phyloP scores from a whole-genome alignment of 2,888 invertebrate species.

The Buathra laborator region DNA sequence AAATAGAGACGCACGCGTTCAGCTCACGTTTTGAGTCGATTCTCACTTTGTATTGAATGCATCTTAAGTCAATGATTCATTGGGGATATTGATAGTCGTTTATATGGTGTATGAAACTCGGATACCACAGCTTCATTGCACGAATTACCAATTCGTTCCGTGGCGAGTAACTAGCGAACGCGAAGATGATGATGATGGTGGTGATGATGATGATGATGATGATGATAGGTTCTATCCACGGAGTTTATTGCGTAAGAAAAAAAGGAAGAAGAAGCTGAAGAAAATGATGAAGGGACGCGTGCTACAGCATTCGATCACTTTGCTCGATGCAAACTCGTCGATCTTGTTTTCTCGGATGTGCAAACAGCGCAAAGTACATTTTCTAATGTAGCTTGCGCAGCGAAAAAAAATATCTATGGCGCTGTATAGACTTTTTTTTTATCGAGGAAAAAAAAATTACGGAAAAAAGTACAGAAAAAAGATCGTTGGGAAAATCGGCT shows the following conservation, averaged over 20 bases:
- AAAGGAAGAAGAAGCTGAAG: slow-evolving; percentile 6
- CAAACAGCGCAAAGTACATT: slow-evolving; percentile 5
- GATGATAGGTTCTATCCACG: slow-evolving; percentile 36
- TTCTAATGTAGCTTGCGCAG: too few species aligned
- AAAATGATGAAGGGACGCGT: slow-evolving; percentile 24
- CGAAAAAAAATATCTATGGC: too few species aligned
- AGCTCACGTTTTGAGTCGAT: slow-evolving; percentile 36
- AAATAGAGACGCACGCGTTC: slow-evolving; percentile 17
- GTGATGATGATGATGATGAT: slow-evolving; percentile 6
- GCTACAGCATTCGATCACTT: slow-evolving; percentile 10
- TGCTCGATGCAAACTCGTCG: background rate
- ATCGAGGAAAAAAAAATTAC: too few species aligned
- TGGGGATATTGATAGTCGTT: background rate
- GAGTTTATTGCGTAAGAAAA: slow-evolving; percentile 47
- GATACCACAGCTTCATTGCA: background rate
- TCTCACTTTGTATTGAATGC: slow-evolving; percentile 27
- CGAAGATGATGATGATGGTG: slow-evolving; percentile 13
- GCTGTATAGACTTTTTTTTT: too few species aligned
- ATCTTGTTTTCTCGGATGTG: background rate
- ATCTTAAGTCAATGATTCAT: background rate
- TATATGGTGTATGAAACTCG: background rate
- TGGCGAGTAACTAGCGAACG: slow-evolving; percentile 22
- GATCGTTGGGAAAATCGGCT: too few species aligned
- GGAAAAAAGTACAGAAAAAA: too few species aligned
- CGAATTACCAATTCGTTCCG: slow-evolving; percentile 40